phyloP scores from a whole-genome alignment of 2,888 invertebrate species.

The Phytoseiulus persimilis region DNA sequence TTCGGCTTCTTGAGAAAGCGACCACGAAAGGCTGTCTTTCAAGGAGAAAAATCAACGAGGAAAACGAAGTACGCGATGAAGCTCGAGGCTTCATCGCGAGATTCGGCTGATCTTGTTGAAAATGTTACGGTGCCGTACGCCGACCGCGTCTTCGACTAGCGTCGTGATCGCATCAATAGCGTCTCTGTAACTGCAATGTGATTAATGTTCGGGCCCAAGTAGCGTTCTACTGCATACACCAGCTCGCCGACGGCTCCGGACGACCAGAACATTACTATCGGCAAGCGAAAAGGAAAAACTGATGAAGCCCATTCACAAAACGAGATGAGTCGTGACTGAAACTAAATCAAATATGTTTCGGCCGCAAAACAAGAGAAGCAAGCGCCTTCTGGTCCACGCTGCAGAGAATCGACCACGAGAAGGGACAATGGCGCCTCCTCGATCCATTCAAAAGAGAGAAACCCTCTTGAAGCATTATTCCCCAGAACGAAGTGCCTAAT shows the following conservation, averaged over 20 bases:
- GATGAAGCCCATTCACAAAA: background rate
- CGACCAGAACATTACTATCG: background rate
- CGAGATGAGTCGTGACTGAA: background rate
- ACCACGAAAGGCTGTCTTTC: background rate
- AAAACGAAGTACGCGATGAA: background rate
- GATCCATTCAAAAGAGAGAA: background rate
- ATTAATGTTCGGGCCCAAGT: background rate
- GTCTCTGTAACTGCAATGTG: conserved; percentile 5
- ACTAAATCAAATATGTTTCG: background rate
- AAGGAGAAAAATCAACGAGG: background rate
- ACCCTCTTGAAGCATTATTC: background rate
- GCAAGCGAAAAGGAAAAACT: background rate
- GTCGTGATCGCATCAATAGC: background rate
- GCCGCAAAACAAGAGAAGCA: background rate
- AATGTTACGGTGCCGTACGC: background rate
- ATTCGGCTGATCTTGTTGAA: background rate
- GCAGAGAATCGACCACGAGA: background rate
- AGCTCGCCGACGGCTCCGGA: background rate
- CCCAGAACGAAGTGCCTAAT: background rate
- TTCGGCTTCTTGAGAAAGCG: background rate
- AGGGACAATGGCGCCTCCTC: background rate
- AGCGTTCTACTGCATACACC: background rate
- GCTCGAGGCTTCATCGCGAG: background rate
- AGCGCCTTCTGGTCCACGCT: background rate
- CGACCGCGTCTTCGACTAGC: background rate